Percentiles rank a stretch among this genome's conserved stretches.
These are phyloP conservation scores for Coturnix japonica DNA, from an alignment of 2,113 vertebrate genomes.

Conservation along the genomic window DNA sequence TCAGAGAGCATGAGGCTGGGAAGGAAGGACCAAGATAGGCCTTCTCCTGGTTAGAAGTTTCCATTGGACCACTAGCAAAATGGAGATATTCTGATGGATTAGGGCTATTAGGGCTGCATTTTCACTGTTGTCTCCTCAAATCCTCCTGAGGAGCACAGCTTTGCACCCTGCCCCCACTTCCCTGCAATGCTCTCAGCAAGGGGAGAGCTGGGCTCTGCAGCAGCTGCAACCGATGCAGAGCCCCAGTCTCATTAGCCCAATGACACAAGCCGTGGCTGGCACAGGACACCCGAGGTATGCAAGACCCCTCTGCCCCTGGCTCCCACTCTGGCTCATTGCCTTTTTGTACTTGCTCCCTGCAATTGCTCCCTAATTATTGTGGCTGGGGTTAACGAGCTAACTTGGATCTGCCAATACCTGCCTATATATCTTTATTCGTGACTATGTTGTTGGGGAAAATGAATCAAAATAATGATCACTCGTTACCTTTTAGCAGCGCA, in stretches of 20 bases:
- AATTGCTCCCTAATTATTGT: neutral
- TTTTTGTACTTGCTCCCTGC: accelerated
- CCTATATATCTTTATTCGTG: neutral
- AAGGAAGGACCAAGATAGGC: neutral
- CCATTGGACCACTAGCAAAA: neutral
- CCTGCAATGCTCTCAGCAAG: neutral
- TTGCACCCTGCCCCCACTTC: neutral
- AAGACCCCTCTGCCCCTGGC: accelerated
- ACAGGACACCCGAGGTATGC: neutral
- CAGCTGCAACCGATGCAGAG: neutral
- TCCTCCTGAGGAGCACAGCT: neutral
- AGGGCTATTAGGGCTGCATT: neutral
- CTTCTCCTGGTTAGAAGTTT: neutral
- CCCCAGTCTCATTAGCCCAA: neutral
- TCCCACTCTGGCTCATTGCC: neutral
- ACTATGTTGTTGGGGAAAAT: neutral
- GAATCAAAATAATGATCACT: neutral
- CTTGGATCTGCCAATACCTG: neutral
- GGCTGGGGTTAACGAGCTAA: neutral
- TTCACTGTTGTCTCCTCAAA: constrained; percentile 1
- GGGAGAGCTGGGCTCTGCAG: neutral
- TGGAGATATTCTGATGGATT: neutral
- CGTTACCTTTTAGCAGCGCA: accelerated
- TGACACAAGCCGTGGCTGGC: neutral
- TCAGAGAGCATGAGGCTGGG: neutral